phyloP scores from a whole-genome alignment of 2,113 vertebrate genomes.

The Rattus rattus region DNA sequence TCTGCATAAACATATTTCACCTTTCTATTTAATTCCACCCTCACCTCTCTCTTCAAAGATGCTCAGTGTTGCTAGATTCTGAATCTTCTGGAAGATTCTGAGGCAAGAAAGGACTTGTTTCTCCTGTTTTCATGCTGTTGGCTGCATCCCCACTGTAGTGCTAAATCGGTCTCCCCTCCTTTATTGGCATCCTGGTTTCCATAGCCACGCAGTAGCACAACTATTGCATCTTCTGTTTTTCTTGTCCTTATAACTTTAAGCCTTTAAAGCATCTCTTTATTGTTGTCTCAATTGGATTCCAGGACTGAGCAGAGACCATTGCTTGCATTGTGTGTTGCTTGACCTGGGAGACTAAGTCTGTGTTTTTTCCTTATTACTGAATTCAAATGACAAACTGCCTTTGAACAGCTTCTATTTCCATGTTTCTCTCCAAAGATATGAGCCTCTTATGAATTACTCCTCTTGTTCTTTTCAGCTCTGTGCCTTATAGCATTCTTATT shows the following conservation, averaged over 20 bases:
- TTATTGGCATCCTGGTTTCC: neutral
- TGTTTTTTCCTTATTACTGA: neutral
- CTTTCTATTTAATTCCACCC: neutral
- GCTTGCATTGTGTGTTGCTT: neutral
- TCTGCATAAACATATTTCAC: neutral
- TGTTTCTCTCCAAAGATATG: neutral
- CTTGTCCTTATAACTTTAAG: neutral
- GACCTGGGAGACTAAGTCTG: neutral
- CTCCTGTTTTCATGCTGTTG: neutral
- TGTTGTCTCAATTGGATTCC: slow-evolving; percentile 47
- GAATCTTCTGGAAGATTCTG: neutral
- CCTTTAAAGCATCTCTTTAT: slow-evolving; percentile 33
- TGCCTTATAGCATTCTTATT: neutral
- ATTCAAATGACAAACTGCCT: neutral
- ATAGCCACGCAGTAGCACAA: neutral
- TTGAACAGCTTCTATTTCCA: neutral
- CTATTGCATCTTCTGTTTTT: neutral
- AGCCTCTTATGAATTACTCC: neutral
- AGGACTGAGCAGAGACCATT: neutral
- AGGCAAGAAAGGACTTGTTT: neutral
- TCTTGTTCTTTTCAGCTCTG: neutral
- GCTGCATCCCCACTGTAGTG: neutral
- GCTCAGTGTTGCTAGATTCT: neutral
- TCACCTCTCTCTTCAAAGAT: neutral
- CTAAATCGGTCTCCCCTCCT: neutral